Conservation (phyloP, 2,113 vertebrate genomes). For the Phaethornis superciliosus region DNA sequence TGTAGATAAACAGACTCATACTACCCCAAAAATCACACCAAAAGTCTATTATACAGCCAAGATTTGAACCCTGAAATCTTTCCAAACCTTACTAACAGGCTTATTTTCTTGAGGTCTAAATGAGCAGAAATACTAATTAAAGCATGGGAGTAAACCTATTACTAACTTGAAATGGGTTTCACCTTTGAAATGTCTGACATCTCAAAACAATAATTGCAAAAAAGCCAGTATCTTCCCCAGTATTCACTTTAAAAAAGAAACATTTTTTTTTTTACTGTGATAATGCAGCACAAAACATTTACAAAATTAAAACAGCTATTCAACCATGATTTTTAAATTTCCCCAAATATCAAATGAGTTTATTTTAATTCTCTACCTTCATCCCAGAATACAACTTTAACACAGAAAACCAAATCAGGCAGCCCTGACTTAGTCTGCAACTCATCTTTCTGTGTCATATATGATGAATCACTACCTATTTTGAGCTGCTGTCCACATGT, state of each 20-base stretch:
- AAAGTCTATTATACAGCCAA: neutral
- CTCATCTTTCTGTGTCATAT: slow-evolving; percentile 11
- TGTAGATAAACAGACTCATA: neutral
- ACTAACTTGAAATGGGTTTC: neutral
- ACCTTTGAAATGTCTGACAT: neutral
- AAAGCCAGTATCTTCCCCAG: neutral
- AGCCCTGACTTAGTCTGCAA: slow-evolving; percentile 25
- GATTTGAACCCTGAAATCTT: neutral
- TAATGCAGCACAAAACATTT: neutral
- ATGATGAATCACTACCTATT: slow-evolving; percentile 65
- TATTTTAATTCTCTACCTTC: neutral
- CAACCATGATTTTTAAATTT: neutral
- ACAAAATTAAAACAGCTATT: neutral
- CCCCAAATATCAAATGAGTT: neutral
- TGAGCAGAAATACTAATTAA: neutral
- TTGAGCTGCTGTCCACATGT: slow-evolving; percentile 38
- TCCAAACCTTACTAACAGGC: neutral
- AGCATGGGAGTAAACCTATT: neutral
- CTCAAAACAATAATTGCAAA: neutral
- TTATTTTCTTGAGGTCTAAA: neutral
- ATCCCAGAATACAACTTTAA: neutral
- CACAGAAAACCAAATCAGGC: neutral
- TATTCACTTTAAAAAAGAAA: neutral
- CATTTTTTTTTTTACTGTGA: neutral
- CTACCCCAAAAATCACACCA: neutral